phyloP scores from a whole-genome alignment of 2,888 invertebrate species.

The Metopia argyrocephala region DNA sequence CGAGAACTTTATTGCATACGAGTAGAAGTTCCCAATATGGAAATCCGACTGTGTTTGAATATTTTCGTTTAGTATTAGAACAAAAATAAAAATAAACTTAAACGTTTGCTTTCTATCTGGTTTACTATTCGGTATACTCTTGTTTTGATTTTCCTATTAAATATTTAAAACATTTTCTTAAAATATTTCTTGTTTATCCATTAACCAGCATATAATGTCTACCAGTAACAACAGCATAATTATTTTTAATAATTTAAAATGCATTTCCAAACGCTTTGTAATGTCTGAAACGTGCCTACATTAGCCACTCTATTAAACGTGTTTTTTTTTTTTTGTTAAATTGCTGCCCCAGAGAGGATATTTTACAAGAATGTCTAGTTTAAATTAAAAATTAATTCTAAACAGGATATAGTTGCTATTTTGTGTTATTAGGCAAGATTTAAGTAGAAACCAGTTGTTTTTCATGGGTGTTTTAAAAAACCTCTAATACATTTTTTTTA shows the following conservation, averaged over 20 bases:
- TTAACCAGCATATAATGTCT: no score
- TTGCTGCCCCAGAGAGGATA: slow-evolving; percentile 7
- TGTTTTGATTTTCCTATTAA: no score
- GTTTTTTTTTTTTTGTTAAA: background rate
- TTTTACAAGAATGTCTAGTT: slow-evolving; percentile 37
- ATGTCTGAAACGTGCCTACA: background rate
- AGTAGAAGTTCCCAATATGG: no score
- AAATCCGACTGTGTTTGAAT: no score
- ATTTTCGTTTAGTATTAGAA: no score
- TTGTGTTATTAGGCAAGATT: slow-evolving; percentile 29
- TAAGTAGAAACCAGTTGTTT: background rate
- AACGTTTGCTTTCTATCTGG: no score
- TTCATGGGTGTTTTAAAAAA: background rate
- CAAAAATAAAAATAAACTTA: no score
- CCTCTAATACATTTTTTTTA: background rate
- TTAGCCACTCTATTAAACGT: slow-evolving; percentile 14
- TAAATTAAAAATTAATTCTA: slow-evolving; percentile 10
- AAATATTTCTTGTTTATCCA: no score
- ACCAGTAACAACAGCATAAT: background rate
- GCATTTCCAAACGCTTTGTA: background rate
- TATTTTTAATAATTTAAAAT: background rate
- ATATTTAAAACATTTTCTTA: no score
- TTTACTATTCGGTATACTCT: no score
- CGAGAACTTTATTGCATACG: no score
- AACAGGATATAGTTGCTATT: slow-evolving; percentile 45